Conservation (phyloP, 2,797 vertebrate species). For the Furcifer pardalis region DNA sequence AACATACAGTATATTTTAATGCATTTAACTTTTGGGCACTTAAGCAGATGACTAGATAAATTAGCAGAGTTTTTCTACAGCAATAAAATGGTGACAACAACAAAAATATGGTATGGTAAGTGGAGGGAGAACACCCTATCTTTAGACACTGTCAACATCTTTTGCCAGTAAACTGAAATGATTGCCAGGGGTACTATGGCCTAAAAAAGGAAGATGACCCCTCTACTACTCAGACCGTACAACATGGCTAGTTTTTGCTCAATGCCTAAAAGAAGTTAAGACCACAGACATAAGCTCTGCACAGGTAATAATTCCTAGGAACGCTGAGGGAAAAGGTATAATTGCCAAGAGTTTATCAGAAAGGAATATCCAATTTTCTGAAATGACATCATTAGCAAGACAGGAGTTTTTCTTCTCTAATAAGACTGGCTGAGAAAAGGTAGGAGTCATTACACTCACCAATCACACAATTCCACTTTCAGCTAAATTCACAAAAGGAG, state of each 20-base stretch:
- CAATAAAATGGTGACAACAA: background rate
- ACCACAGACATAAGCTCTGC: background rate
- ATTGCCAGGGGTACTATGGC: too few species aligned
- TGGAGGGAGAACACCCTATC: too few species aligned
- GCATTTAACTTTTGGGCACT: background rate
- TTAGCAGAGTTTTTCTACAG: background rate
- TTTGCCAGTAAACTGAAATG: too few species aligned
- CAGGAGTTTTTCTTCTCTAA: background rate
- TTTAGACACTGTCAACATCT: too few species aligned
- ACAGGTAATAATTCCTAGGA: background rate
- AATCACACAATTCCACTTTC: background rate
- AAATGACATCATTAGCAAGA: background rate
- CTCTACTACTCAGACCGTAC: too few species aligned
- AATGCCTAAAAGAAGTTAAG: background rate
- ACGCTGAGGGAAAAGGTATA: background rate
- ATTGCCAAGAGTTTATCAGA: background rate
- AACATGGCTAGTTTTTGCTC: too few species aligned
- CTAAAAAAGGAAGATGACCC: too few species aligned
- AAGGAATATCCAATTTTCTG: background rate
- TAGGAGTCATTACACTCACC: background rate
- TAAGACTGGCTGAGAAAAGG: background rate
- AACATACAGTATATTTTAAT: slow-evolving; percentile 1
- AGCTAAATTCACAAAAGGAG: background rate
- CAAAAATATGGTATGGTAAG: background rate
- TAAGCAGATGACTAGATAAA: background rate